Conservation (phyloP, 1,140 invertebrate species). For the Calephelis nemesis region DNA sequence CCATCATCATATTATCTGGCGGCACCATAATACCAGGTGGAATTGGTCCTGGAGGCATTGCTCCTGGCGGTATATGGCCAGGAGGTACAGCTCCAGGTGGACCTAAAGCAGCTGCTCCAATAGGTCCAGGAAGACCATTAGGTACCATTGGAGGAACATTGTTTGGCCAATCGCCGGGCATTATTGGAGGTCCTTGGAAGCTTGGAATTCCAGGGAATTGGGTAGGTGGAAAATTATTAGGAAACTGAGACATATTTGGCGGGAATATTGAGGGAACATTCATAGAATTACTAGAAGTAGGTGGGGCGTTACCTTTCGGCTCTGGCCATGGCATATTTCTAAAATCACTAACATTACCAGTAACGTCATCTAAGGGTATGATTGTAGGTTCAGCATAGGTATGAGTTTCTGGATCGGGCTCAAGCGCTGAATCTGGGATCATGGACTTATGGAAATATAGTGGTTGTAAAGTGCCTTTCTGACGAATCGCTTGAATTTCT, state of each 20-base stretch:
- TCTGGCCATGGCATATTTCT: slow-evolving; percentile 89
- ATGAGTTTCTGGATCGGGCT: slow-evolving; percentile 91
- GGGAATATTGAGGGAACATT: slow-evolving; percentile 79
- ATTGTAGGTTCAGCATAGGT: slow-evolving; percentile 87
- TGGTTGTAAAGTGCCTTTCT: slow-evolving; percentile 90
- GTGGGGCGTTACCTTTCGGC: slow-evolving; percentile 83
- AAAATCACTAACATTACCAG: slow-evolving; percentile 88
- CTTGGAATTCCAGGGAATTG: slow-evolving; percentile 61
- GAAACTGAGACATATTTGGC: slow-evolving; percentile 73
- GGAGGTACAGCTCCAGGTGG: slow-evolving; percentile 40
- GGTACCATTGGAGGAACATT: slow-evolving; percentile 59
- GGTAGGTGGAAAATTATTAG: slow-evolving; percentile 56
- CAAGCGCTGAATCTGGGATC: slow-evolving; percentile 92
- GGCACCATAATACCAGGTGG: slow-evolving; percentile 65
- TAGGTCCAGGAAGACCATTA: slow-evolving; percentile 50
- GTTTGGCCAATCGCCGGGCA: slow-evolving; percentile 61
- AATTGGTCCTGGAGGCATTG: slow-evolving; percentile 44
- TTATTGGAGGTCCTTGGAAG: slow-evolving; percentile 63
- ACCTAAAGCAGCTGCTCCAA: slow-evolving; percentile 50
- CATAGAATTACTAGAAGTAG: slow-evolving; percentile 51
- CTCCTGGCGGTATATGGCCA: slow-evolving; percentile 42
- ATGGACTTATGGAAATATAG: slow-evolving; percentile 91
- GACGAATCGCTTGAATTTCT: slow-evolving; percentile 90
- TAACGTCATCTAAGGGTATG: slow-evolving; percentile 93
- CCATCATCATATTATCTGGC: slow-evolving; percentile 72